Conservation (phyloP, 2,797 vertebrate genomes). For the Gymnopithys bicolor region DNA sequence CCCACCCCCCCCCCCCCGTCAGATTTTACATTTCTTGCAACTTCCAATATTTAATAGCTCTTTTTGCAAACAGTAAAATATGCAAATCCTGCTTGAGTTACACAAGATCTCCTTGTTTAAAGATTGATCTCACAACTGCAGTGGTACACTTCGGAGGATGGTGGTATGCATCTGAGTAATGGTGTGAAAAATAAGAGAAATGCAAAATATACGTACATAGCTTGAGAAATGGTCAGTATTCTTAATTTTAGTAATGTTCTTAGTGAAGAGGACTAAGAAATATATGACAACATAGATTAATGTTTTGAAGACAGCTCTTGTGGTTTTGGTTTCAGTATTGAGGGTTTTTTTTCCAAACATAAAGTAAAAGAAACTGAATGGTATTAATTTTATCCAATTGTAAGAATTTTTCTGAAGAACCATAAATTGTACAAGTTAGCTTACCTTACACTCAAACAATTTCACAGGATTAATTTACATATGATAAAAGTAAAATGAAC, state of each 20-base stretch:
- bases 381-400: background rate
- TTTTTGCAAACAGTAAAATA: background rate
- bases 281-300: background rate
- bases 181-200: conserved; percentile 19
- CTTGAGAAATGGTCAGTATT: background rate
- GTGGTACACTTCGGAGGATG: background rate
- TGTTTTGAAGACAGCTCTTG: background rate
- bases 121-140: background rate
- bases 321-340: background rate
- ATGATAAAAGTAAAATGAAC: background rate
- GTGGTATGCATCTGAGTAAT: background rate
- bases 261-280: background rate
- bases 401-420: background rate
- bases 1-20: rapidly evolving
- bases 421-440: background rate
- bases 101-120: background rate
- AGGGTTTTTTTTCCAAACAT: background rate
- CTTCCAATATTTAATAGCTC: background rate
- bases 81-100: background rate
- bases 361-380: background rate
- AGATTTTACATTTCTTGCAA: background rate
- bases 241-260: background rate
- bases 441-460: background rate
- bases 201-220: background rate
- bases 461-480: background rate